Conservation (phyloP, 1,140 invertebrate species). For the Tachypleus tridentatus region DNA sequence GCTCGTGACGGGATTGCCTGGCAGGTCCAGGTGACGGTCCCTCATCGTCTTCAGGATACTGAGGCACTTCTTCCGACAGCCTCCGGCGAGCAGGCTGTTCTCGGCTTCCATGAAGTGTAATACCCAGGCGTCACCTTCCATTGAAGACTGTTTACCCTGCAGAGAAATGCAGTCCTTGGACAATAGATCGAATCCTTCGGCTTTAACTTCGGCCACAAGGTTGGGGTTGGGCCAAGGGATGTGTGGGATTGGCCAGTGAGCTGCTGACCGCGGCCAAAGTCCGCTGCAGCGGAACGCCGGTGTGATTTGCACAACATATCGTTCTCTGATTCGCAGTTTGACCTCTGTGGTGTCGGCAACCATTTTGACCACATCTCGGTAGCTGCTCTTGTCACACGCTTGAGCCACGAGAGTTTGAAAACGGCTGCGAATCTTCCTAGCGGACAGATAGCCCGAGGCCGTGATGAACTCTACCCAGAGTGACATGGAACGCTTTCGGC, state of each 20-base stretch:
- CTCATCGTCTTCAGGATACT: conserved; percentile 88
- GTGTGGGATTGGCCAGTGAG: conserved; percentile 85
- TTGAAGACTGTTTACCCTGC: conserved; percentile 79
- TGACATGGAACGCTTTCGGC: conserved; percentile 87
- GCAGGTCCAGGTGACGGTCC: conserved; percentile 84
- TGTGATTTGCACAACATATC: conserved; percentile 75
- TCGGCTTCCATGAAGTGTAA: conserved; percentile 89
- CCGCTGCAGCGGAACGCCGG: conserved; percentile 86
- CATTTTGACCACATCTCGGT: conserved; percentile 81
- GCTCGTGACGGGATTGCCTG: conserved; percentile 81
- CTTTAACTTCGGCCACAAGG: conserved; percentile 89
- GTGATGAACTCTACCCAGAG: conserved; percentile 96
- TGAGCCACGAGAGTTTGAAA: conserved; percentile 88
- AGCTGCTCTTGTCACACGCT: conserved; percentile 81
- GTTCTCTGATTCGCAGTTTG: conserved; percentile 68
- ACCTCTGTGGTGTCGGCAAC: conserved; percentile 82
- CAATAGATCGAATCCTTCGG: conserved; percentile 90
- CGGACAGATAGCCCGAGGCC: conserved; percentile 82
- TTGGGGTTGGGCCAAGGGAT: conserved; percentile 89
- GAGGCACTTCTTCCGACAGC: conserved; percentile 72
- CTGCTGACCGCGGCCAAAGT: conserved; percentile 86
- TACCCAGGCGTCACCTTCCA: conserved; percentile 97
- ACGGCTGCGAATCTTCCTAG: conserved; percentile 78
- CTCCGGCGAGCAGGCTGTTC: conserved; percentile 71
- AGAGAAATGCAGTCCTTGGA: conserved; percentile 72